Evolutionary conservation across 2,888 invertebrate species (phyloP).

Genomic region (Cantharis nigra): DNA sequence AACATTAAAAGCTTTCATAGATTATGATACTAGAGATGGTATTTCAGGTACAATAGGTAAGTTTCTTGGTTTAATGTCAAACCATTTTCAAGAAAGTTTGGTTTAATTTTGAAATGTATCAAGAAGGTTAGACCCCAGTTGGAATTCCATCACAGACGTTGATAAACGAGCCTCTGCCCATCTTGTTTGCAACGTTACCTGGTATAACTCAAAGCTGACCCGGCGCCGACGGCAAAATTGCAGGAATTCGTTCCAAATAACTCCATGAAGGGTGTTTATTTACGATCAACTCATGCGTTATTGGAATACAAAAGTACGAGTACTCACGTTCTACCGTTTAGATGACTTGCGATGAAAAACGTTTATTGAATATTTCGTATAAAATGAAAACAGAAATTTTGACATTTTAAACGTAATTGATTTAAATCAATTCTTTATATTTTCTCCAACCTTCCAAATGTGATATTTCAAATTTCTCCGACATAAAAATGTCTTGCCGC

Average conservation of each 20-base stretch:
- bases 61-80: conserved; percentile 36
- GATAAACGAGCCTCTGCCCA: conserved; percentile 39
- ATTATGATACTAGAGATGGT: conserved; percentile 25
- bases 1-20: conserved; percentile 10
- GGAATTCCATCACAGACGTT: conserved; percentile 38
- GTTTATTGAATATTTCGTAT: not conserved
- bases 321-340: conserved; percentile 25
- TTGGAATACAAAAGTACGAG: conserved; percentile 43
- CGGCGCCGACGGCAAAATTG: conserved; percentile 24
- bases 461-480: not conserved
- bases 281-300: conserved; percentile 44
- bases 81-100: conserved; percentile 29
- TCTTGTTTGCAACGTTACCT: conserved; percentile 40
- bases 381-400: not conserved
- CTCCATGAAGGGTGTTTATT: conserved; percentile 45
- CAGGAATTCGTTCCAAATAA: conserved; percentile 40
- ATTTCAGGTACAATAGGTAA: conserved; percentile 26
- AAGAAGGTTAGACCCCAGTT: conserved; percentile 23
- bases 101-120: conserved; percentile 39
- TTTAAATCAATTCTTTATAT: not conserved
- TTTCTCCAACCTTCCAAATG: not conserved
- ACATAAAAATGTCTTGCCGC: not conserved
- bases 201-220: conserved; percentile 37
- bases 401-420: not conserved
- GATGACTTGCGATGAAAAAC: conserved; percentile 18